Percentiles rank a stretch among this genome's conserved stretches.
phyloP scores from a whole-genome alignment of 2,888 invertebrate species.

The Drosophila macrothrix region DNA sequence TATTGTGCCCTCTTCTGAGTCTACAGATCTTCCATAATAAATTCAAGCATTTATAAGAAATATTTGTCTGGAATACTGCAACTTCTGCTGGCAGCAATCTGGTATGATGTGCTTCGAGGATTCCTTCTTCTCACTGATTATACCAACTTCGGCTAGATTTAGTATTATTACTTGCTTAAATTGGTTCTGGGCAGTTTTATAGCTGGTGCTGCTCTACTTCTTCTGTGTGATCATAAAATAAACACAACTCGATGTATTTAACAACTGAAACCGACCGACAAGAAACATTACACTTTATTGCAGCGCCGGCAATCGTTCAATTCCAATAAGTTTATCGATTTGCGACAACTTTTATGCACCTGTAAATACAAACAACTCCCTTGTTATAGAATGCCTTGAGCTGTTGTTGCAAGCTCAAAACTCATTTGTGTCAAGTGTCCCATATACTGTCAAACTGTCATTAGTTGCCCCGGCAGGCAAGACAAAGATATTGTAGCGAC shows the following conservation, averaged over 20 bases:
- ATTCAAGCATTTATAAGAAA: not conserved
- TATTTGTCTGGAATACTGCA: not conserved
- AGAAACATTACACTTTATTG: constrained; percentile 9
- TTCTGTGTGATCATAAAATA: not conserved
- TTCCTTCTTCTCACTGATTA: not conserved
- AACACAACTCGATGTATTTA: not conserved
- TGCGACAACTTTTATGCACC: constrained; percentile 24
- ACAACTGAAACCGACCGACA: not conserved
- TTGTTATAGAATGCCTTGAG: constrained; percentile 12
- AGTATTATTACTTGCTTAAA: not conserved
- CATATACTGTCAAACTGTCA: constrained; percentile 54
- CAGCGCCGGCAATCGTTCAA: not conserved
- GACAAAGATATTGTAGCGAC: constrained; percentile 3
- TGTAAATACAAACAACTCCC: not conserved
- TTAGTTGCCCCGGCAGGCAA: constrained; percentile 15
- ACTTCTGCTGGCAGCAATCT: not conserved
- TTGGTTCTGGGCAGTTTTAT: not conserved
- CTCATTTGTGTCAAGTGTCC: constrained; percentile 49
- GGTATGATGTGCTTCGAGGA: not conserved
- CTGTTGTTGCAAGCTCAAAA: constrained; percentile 18
- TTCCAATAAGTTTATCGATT: constrained; percentile 36
- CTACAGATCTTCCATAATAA: not conserved
- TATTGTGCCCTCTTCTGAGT: not conserved
- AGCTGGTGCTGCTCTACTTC: not conserved
- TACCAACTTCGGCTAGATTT: not conserved